Conservation (phyloP, 23 tunicate species). For the Diplosoma virens region DNA sequence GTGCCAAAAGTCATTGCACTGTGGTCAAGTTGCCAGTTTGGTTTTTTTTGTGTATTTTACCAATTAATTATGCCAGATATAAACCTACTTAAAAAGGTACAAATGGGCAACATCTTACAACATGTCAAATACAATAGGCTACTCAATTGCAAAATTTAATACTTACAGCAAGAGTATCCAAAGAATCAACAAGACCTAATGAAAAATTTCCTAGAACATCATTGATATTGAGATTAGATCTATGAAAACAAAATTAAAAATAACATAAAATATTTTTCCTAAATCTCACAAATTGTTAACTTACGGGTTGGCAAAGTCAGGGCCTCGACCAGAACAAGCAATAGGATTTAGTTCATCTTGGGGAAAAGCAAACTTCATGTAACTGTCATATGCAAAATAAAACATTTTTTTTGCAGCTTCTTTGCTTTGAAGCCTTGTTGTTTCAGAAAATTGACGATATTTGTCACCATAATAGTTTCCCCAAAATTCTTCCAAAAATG, state of each 20-base stretch:
- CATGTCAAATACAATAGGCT: too few species aligned
- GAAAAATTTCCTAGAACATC: conserved; percentile 98
- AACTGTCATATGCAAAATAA: conserved; percentile 93
- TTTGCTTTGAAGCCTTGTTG: conserved; percentile 37
- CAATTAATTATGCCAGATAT: too few species aligned
- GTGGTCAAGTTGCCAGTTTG: too few species aligned
- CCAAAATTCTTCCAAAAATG: conserved; percentile 67
- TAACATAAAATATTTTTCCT: not conserved
- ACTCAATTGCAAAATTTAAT: too few species aligned
- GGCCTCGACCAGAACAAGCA: conserved; percentile 90
- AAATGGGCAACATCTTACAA: too few species aligned
- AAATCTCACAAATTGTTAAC: too few species aligned
- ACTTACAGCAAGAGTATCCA: conserved; percentile 89
- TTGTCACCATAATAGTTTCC: conserved; percentile 75
- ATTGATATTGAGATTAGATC: conserved; percentile 88
- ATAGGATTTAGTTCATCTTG: conserved; percentile 97
- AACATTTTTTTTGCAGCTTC: conserved; percentile 82
- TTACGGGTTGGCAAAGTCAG: conserved; percentile 87
- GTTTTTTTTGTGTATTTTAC: too few species aligned
- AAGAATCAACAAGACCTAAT: conserved; percentile 79
- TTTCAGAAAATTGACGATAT: conserved; percentile 61
- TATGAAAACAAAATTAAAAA: not conserved
- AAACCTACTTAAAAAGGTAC: too few species aligned
- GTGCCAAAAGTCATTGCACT: too few species aligned
- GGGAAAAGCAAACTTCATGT: conserved; percentile 95